Evolutionary conservation across 2,888 invertebrate species (phyloP).

Genomic region (Eucriotettix oculatus): DNA sequence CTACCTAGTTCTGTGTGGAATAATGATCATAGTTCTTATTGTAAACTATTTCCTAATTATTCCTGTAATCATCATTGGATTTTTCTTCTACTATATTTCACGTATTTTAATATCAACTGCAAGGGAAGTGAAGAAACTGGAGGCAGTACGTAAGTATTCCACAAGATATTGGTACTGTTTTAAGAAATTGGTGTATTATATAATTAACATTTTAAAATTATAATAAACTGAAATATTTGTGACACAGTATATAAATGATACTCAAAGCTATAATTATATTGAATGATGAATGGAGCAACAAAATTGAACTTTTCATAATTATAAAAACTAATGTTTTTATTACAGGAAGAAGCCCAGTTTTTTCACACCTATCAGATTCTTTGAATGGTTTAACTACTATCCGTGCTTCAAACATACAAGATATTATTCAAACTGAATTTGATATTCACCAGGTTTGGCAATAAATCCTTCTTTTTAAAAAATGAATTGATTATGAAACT

Average conservation of each 20-base stretch:
- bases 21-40: constrained; percentile 25
- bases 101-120: constrained; percentile 28
- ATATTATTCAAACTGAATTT: constrained; percentile 22
- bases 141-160: constrained; percentile 7
- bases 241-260: too few relatives aligned
- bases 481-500: too few relatives aligned
- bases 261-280: too few relatives aligned
- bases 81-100: constrained; percentile 24
- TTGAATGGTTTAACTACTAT: constrained; percentile 66
- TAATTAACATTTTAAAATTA: too few relatives aligned
- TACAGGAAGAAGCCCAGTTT: constrained; percentile 67
- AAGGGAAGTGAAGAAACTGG: constrained; percentile 23
- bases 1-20: constrained; percentile 17
- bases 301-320: too few relatives aligned
- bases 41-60: constrained; percentile 23
- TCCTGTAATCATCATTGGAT: constrained; percentile 22
- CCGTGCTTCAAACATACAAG: constrained; percentile 40
- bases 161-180: background rate
- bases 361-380: constrained; percentile 62
- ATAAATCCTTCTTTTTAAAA: too few relatives aligned
- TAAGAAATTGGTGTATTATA: background rate
- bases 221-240: too few relatives aligned
- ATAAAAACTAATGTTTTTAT: background rate
- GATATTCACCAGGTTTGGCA: constrained; percentile 21
- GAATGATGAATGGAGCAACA: too few relatives aligned